phyloP scores from a whole-genome alignment of 2,888 invertebrate species.

The Sinodicranocentrus sp. region DNA sequence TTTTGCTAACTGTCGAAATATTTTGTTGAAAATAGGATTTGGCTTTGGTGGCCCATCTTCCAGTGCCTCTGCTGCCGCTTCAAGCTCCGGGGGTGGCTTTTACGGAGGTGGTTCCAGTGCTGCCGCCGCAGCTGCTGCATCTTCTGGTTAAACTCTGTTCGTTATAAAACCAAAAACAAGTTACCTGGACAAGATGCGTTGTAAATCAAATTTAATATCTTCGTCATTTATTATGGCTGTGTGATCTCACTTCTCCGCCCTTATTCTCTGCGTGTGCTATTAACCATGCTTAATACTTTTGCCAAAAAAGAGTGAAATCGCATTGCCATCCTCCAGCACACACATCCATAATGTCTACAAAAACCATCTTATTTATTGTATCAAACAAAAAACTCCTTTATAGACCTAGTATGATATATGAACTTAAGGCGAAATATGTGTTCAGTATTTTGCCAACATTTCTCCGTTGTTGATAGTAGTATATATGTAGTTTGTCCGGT shows the following conservation, averaged over 20 bases:
- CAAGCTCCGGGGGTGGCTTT: slow-evolving; percentile 41
- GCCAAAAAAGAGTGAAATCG: slow-evolving; percentile 7
- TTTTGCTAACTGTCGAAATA: not conserved
- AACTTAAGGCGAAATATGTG: no score
- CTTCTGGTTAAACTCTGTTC: slow-evolving; percentile 47
- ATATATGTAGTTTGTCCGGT: not conserved
- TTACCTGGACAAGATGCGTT: slow-evolving; percentile 12
- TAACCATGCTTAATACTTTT: not conserved
- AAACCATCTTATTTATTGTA: slow-evolving; percentile 28
- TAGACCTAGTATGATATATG: not conserved
- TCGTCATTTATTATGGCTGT: slow-evolving; percentile 16
- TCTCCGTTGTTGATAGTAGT: no score
- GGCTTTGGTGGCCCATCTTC: slow-evolving; percentile 52
- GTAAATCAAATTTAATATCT: not conserved
- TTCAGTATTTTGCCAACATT: no score
- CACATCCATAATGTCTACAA: not conserved
- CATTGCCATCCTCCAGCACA: not conserved
- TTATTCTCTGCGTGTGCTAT: not conserved
- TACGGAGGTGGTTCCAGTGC: slow-evolving; percentile 46
- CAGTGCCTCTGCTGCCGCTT: slow-evolving; percentile 46
- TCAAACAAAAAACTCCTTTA: slow-evolving; percentile 1
- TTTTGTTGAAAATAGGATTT: not conserved
- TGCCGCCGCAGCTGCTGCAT: slow-evolving; percentile 59
- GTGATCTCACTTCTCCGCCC: slow-evolving; percentile 40
- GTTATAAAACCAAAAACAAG: not conserved